phyloP scores from a whole-genome alignment of 2,797 vertebrate genomes.

The Dallia pectoralis region DNA sequence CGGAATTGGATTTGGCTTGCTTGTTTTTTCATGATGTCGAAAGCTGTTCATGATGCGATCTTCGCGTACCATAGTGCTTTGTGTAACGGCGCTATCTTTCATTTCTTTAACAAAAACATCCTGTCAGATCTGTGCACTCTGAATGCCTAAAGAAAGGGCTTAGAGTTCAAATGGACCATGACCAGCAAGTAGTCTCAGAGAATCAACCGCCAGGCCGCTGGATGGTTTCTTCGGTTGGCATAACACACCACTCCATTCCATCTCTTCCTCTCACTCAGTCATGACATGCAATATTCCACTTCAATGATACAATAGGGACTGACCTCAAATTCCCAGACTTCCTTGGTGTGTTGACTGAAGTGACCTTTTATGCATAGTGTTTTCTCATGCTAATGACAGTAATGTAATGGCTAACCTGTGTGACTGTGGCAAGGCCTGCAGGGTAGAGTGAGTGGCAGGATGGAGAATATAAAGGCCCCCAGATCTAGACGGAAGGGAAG shows the following conservation, averaged over 20 bases:
- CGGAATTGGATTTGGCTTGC: not conserved
- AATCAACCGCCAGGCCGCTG: not conserved
- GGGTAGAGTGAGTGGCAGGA: constrained; percentile 17
- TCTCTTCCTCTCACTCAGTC: not conserved
- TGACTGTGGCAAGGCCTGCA: constrained; percentile 42
- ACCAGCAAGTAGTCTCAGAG: not conserved
- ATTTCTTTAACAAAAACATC: not conserved
- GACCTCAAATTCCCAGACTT: constrained; percentile 14
- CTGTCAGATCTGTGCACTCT: not conserved
- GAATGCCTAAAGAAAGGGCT: not conserved
- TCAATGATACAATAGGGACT: constrained; percentile 2
- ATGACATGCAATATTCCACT: not conserved
- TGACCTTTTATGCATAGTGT: constrained; percentile 14
- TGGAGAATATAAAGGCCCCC: constrained; percentile 43
- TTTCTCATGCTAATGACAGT: constrained; percentile 37
- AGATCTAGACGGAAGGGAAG: constrained; percentile 59
- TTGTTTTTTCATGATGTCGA: not conserved
- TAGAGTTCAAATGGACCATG: not conserved
- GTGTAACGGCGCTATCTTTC: not conserved
- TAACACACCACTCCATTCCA: not conserved
- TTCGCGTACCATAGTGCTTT: not conserved
- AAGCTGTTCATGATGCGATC: not conserved
- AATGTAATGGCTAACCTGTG: constrained; percentile 48
- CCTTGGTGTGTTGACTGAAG: constrained; percentile 4
- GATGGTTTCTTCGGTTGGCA: not conserved